Percentiles rank a stretch among this genome's conserved stretches.
phyloP scores from a whole-genome alignment of 2,113 vertebrate species.

The Stomatorhinus ivindoensis region DNA sequence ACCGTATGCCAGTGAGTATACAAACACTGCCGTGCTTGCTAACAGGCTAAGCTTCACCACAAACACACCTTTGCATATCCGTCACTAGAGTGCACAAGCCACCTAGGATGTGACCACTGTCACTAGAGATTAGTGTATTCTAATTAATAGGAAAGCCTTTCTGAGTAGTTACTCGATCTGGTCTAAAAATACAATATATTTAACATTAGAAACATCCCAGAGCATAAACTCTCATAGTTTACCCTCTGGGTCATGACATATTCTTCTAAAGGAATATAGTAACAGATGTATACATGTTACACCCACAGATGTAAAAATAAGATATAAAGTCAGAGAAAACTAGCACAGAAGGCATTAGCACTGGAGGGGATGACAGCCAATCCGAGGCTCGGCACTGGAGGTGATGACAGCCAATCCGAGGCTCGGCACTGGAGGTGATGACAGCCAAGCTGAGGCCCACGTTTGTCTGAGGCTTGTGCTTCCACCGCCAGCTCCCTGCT shows the following conservation, averaged over 20 bases:
- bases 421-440: neutral
- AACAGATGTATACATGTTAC: neutral
- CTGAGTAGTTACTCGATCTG: neutral
- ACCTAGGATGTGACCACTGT: neutral
- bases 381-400: neutral
- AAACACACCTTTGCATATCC: neutral
- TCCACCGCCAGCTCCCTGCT: neutral
- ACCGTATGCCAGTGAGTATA: neutral
- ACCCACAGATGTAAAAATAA: neutral
- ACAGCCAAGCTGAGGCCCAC: no score
- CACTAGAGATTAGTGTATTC: neutral
- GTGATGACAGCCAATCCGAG: neutral
- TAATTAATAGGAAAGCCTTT: neutral
- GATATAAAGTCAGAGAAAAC: neutral
- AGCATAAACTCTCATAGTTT: neutral
- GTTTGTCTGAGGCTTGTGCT: neutral
- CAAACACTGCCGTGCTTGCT: neutral
- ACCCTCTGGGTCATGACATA: neutral
- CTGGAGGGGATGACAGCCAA: neutral
- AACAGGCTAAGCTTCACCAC: neutral
- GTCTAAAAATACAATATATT: neutral
- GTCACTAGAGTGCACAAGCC: neutral
- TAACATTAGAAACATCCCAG: neutral
- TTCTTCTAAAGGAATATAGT: neutral
- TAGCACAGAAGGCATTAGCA: neutral